These are phyloP conservation scores for Corvus moneduloides DNA, from an alignment of 2,113 vertebrate species.

Conservation along the genomic window DNA sequence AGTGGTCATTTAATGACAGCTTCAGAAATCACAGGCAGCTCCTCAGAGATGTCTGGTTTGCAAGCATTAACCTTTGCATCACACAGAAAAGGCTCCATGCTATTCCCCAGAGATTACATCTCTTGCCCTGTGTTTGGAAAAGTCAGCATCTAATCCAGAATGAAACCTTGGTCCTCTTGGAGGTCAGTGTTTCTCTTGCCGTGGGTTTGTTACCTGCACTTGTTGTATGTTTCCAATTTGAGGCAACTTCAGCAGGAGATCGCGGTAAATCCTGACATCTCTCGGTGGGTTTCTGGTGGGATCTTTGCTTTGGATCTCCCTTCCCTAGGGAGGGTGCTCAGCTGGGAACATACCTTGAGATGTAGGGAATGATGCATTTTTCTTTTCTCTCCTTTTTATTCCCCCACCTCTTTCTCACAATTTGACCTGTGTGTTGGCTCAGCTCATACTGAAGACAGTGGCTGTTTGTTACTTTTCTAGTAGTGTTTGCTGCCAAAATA, in stretches of 20 bases:
- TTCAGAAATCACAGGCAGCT: neutral
- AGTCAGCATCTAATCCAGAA: neutral
- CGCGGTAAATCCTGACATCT: neutral
- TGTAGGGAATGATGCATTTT: neutral
- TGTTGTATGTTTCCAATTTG: neutral
- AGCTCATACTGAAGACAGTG: neutral
- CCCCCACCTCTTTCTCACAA: neutral
- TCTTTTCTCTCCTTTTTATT: neutral
- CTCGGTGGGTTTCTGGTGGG: neutral
- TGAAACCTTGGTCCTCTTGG: neutral
- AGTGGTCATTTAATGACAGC: neutral
- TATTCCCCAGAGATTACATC: neutral
- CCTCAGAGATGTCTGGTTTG: neutral
- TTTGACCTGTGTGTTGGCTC: neutral
- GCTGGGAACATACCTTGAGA: neutral
- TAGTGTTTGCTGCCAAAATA: neutral
- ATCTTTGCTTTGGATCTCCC: neutral
- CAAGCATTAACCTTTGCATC: neutral
- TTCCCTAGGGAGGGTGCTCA: neutral
- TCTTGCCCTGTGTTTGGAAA: neutral
- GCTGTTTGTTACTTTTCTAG: conserved; percentile 8
- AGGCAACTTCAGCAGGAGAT: neutral
- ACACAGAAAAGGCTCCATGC: neutral
- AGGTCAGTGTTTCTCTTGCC: neutral
- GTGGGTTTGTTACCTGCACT: neutral